phyloP scores from a whole-genome alignment of 2,888 invertebrate genomes.

The Drosophila borealis region DNA sequence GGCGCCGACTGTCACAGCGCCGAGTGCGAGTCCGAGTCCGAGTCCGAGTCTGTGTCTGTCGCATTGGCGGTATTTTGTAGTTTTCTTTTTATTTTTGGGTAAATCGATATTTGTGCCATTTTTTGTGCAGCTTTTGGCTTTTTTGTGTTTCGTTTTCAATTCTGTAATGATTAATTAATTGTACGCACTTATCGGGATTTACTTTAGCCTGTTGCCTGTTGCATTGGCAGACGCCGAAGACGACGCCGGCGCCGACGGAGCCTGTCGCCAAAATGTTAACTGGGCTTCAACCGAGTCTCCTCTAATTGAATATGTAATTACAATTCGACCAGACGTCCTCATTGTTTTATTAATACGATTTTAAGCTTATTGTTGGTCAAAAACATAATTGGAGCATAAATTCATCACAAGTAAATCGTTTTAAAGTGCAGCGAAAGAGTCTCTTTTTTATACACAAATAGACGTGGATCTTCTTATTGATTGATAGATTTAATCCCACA shows the following conservation, averaged over 20 bases:
- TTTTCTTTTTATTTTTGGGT: slow-evolving; percentile 64
- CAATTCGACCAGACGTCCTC: slow-evolving; percentile 42
- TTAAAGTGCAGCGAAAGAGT: neutral
- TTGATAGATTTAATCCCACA: slow-evolving; percentile 34
- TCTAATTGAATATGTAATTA: slow-evolving; percentile 67
- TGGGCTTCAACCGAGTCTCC: slow-evolving; percentile 21
- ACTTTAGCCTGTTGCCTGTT: slow-evolving; percentile 39
- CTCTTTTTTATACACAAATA: neutral
- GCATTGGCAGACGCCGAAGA: slow-evolving; percentile 38
- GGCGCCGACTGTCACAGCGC: slow-evolving; percentile 80
- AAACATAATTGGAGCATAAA: slow-evolving; percentile 45
- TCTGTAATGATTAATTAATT: slow-evolving; percentile 77
- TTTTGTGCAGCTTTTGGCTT: slow-evolving; percentile 65
- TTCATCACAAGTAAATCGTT: slow-evolving; percentile 56
- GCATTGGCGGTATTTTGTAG: slow-evolving; percentile 61
- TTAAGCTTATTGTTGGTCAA: slow-evolving; percentile 58
- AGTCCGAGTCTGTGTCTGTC: slow-evolving; percentile 21
- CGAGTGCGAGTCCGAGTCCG: slow-evolving; percentile 28
- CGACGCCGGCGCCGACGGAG: slow-evolving; percentile 19
- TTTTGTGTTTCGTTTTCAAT: slow-evolving; percentile 45
- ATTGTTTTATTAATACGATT: slow-evolving; percentile 67
- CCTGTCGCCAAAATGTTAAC: slow-evolving; percentile 63
- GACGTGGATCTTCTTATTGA: slow-evolving; percentile 23
- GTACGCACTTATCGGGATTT: slow-evolving; percentile 58
- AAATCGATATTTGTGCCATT: slow-evolving; percentile 71